Evolutionary conservation across 2,888 invertebrate species (phyloP).

Genomic region (Barypeithes pellucidus): DNA sequence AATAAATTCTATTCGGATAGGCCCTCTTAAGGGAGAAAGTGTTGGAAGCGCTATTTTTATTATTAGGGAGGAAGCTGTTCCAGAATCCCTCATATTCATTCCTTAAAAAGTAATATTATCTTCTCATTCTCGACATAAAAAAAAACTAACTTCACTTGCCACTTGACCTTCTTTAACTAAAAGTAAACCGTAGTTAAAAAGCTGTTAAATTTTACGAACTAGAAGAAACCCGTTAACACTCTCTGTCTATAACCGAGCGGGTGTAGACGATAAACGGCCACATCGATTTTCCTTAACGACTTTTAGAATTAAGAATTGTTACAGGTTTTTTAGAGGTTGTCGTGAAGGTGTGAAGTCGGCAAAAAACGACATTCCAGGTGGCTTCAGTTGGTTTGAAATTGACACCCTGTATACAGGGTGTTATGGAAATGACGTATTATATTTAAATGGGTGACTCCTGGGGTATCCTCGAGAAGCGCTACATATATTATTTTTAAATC

Average conservation of each 20-base stretch:
- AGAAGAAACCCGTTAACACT: constrained; percentile 32
- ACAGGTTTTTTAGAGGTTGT: background rate
- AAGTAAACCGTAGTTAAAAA: constrained; percentile 30
- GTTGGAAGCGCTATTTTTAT: too few relatives aligned
- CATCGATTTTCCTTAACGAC: constrained; percentile 14
- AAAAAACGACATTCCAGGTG: too few relatives aligned
- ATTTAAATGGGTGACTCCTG: too few relatives aligned
- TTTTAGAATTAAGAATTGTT: constrained; percentile 16
- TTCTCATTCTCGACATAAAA: background rate
- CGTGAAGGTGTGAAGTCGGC: background rate
- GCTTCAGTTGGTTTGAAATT: too few relatives aligned
- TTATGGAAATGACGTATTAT: too few relatives aligned
- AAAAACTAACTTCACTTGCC: constrained; percentile 8
- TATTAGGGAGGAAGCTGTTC: too few relatives aligned
- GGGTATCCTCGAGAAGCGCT: too few relatives aligned
- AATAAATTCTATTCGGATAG: too few relatives aligned
- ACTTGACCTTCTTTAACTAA: constrained; percentile 23
- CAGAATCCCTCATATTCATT: too few relatives aligned
- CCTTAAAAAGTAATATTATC: background rate
- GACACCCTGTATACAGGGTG: too few relatives aligned
- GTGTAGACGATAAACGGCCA: constrained; percentile 9
- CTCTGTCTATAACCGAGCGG: constrained; percentile 11
- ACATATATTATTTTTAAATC: too few relatives aligned
- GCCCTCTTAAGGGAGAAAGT: too few relatives aligned
- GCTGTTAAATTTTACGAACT: constrained; percentile 31